These are phyloP conservation scores for Melieria picta DNA, from an alignment of 2,888 invertebrate species.

Conservation along the genomic window DNA sequence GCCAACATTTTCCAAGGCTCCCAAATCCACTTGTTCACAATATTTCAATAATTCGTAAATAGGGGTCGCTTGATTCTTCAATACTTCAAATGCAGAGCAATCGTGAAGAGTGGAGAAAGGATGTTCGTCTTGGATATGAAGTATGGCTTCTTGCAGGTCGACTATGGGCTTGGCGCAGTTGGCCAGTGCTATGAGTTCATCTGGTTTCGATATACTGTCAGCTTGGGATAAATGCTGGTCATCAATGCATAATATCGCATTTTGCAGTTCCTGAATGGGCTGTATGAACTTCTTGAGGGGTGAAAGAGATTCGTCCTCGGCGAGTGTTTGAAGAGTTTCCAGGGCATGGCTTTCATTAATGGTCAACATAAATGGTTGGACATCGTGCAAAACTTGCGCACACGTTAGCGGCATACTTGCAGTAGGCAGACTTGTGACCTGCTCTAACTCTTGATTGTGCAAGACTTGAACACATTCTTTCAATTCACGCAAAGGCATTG, in stretches of 20 bases:
- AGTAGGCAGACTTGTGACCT: conserved; percentile 43
- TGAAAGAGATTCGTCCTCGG: conserved; percentile 48
- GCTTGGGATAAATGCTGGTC: conserved; percentile 59
- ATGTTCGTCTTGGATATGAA: conserved; percentile 49
- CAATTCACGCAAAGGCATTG: conserved; percentile 57
- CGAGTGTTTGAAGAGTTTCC: conserved; percentile 50
- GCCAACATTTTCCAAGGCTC: conserved; percentile 66
- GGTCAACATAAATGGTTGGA: conserved; percentile 50
- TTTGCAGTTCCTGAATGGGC: conserved; percentile 64
- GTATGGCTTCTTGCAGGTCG: conserved; percentile 50
- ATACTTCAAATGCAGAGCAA: conserved; percentile 44
- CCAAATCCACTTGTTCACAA: conserved; percentile 56
- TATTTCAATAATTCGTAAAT: conserved; percentile 52
- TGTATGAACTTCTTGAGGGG: conserved; percentile 59
- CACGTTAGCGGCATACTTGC: conserved; percentile 33
- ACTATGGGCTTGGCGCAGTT: conserved; percentile 51
- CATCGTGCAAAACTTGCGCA: conserved; percentile 47
- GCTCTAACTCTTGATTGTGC: conserved; percentile 50
- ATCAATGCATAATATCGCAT: conserved; percentile 50
- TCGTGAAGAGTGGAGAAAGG: conserved; percentile 44
- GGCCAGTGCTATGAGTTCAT: conserved; percentile 42
- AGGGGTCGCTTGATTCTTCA: conserved; percentile 47
- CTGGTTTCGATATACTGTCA: conserved; percentile 43
- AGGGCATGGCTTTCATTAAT: conserved; percentile 51
- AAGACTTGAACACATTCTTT: conserved; percentile 50